These are phyloP conservation scores for Porites rus DNA, from an alignment of 92 coral and sea anemone species.

Conservation along the genomic window DNA sequence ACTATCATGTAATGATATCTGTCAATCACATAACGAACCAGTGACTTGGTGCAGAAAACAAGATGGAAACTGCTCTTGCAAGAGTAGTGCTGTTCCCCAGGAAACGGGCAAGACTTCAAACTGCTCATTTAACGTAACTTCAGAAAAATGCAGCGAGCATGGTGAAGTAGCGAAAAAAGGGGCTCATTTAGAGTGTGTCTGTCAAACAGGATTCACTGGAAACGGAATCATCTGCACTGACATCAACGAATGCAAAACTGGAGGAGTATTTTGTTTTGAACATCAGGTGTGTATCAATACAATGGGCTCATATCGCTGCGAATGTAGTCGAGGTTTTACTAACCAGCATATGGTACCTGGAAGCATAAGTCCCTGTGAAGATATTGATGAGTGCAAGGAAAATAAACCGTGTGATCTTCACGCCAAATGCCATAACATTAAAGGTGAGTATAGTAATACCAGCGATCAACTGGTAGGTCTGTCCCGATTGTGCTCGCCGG, in stretches of 20 bases:
- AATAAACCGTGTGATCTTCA: constrained; percentile 44
- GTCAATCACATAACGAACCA: constrained; percentile 29
- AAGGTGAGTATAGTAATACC: constrained; percentile 51
- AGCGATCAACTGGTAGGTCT: background rate
- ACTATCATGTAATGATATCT: constrained; percentile 59
- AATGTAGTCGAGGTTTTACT: constrained; percentile 68
- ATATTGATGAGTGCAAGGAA: constrained; percentile 71
- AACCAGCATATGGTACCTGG: background rate
- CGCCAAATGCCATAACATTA: constrained; percentile 66
- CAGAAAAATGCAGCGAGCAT: constrained; percentile 60
- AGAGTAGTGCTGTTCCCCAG: background rate
- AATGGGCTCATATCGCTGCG: constrained; percentile 62
- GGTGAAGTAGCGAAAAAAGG: constrained; percentile 58
- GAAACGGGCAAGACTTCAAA: constrained; percentile 9
- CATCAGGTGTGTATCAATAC: constrained; percentile 68
- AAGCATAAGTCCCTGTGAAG: constrained; percentile 26
- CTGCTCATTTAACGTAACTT: constrained; percentile 73
- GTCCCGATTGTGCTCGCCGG: no score
- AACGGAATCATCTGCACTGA: constrained; percentile 71
- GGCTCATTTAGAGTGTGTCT: constrained; percentile 58
- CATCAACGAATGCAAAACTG: constrained; percentile 64
- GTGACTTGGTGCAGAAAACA: background rate
- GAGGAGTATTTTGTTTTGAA: background rate
- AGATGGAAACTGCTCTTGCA: constrained; percentile 48
- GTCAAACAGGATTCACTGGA: constrained; percentile 74